These are phyloP conservation scores for Saccopteryx bilineata DNA, from an alignment of 2,113 vertebrate species.

Conservation along the genomic window DNA sequence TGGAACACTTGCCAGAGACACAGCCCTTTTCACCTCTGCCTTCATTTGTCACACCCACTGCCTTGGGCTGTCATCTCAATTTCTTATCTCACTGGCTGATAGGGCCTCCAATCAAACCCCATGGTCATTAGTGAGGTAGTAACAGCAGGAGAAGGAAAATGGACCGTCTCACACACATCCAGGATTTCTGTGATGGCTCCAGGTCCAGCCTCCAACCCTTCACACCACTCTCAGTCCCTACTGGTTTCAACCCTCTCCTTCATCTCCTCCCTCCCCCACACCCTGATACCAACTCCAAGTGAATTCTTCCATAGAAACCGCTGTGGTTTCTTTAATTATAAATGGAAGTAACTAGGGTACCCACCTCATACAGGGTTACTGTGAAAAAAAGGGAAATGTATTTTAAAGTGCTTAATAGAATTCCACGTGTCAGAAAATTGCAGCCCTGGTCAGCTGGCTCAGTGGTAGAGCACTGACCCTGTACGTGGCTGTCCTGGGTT, in stretches of 20 bases:
- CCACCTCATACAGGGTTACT: neutral
- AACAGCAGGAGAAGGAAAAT: neutral
- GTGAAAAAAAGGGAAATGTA: neutral
- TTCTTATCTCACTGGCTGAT: neutral
- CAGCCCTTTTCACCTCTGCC: neutral
- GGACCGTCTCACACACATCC: too few relatives aligned
- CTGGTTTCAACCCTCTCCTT: neutral
- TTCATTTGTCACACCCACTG: neutral
- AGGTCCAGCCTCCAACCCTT: neutral
- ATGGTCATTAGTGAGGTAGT: neutral
- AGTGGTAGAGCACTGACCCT: too few relatives aligned
- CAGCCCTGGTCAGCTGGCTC: too few relatives aligned
- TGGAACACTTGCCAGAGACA: neutral
- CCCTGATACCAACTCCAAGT: neutral
- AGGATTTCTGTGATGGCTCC: neutral
- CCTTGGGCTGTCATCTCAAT: neutral
- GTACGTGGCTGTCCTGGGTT: too few relatives aligned
- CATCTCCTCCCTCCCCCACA: rapidly evolving
- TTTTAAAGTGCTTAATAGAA: neutral
- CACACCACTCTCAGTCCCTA: neutral
- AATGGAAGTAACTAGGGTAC: neutral
- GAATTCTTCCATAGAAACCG: neutral
- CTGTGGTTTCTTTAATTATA: neutral
- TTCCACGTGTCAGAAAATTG: neutral
- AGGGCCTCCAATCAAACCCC: neutral